Evolutionary conservation across 2,888 invertebrate species (phyloP), one percentile per base, ranked within the genome.

Genomic region (Nemurella pictetii): DNA sequence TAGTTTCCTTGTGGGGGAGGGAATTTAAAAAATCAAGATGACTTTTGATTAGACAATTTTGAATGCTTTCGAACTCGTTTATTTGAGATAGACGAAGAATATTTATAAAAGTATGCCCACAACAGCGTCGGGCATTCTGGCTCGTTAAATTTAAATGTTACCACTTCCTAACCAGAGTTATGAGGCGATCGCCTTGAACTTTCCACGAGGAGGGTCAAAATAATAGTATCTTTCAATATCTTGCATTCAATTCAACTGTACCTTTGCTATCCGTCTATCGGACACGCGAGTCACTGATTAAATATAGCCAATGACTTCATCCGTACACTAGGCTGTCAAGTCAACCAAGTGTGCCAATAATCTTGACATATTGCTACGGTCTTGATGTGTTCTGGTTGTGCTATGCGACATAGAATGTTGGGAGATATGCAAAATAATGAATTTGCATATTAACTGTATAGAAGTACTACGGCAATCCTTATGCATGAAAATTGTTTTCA

Each of bases 291-390:
- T 75, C 75, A 75, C 75, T 75, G 75, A 75, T 26, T 75, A 75
- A 75, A 75, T 75, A 27, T 75, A 75, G 75, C 75, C 75, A 27
- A 7, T 75, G 75, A 75, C 75, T 75, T 75, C 75, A 75, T 27
- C 75, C 26, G 75, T 26, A 55, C 9, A 15, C 55, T 55, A 12
- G 5, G 20, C 55, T 55, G 55, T 55, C 55, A 55, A 55, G 55
- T 20, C 9, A 20, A 55, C 55, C 55, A 55, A 55, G 55, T 55
- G 55, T 55, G 55, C 55, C 55, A 55, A 20, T 20, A 55, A 3
- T 3, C 55, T 55, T 55, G 55, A 55, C 55, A 55, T 12, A 55
- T 55, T 55, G 55, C 55, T 20, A 55, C 20, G 55, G 9, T 55
- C 55, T 55, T 55, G 55, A 55, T 55, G 55, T 55, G 55, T 55